These are phyloP conservation scores for Bemisia tabaci DNA, from an alignment of 1,140 invertebrate species.

Conservation along the genomic window DNA sequence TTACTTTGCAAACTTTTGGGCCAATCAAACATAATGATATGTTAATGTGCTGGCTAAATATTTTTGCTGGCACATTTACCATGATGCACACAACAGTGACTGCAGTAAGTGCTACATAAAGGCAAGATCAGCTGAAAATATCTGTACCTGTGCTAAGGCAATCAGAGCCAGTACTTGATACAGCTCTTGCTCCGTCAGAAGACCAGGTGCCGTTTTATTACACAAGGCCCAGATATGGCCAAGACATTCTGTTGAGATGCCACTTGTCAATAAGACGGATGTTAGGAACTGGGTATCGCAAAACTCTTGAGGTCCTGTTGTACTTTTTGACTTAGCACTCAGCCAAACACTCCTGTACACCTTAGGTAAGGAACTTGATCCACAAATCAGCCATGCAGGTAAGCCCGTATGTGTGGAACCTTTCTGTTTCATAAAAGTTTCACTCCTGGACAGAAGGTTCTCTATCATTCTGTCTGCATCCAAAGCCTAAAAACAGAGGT, in stretches of 20 bases:
- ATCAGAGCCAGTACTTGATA: slow-evolving; percentile 45
- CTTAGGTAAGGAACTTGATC: neutral
- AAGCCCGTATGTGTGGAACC: neutral
- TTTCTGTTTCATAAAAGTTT: neutral
- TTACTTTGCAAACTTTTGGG: too few relatives aligned
- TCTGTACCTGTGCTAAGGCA: slow-evolving; percentile 42
- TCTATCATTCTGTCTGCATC: neutral
- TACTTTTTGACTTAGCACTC: neutral
- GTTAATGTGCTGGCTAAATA: too few relatives aligned
- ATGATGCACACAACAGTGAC: too few relatives aligned
- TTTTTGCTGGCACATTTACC: too few relatives aligned
- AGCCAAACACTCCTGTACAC: neutral
- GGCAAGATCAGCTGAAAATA: too few relatives aligned
- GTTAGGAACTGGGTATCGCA: slow-evolving; percentile 46
- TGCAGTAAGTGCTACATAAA: too few relatives aligned
- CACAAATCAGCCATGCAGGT: neutral
- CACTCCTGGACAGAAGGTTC: neutral
- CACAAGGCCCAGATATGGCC: slow-evolving; percentile 48
- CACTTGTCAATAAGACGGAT: slow-evolving; percentile 43
- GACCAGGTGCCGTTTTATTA: slow-evolving; percentile 43
- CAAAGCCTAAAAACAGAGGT: too few relatives aligned
- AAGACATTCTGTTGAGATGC: slow-evolving; percentile 40
- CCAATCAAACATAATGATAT: too few relatives aligned
- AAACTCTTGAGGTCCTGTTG: slow-evolving; percentile 16
- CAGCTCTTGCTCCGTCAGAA: slow-evolving; percentile 43